Evolutionary conservation across 2,888 invertebrate species (phyloP), one percentile per base, ranked within the genome.

Genomic region (Cephonodes hylas): DNA sequence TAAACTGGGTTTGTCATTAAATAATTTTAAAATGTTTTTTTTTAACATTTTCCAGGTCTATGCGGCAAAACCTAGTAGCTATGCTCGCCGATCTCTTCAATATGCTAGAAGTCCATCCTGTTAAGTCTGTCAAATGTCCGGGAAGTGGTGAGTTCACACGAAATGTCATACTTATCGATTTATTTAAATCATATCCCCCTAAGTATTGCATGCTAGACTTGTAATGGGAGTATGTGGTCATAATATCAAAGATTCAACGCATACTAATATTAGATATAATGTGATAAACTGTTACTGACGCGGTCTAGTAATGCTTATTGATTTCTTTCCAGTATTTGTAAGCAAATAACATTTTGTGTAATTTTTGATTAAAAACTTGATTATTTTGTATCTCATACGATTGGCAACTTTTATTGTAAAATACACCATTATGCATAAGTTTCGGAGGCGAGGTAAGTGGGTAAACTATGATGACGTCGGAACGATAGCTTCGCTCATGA

Each of bases 41-140:
- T 53, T 31, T n/a, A n/a, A 27, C 1, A 31, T 10, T 31, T 53
- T 53, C 15, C 93, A 97, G 97, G 79, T 96, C 97, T 69, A 97
- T 98, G 96, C 96, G 96, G 85, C 96, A 96, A 83, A 98, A 98
- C 91, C 93, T 99, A 84, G 94, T 98, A 76, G 97, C 97, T 63
- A 96, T 99, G 93, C 93, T 99, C 73, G 97, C 98, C 64, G 99
- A 99, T 89, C 94, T 99, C 78, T 99, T 98, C 91, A 97, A 97
- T 88, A 94, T 97, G 77, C 94, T 98, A 84, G 99, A 99, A 93
- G 97, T 99, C 68, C 97, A 98, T 88, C 97, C 98, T 20, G 96
- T 96, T 44, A 96, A 96, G 84, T 96, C 96, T 80, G 97, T 97
- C 67, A 95, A 96, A 79, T 95, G 96, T 85, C 97, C 97, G 3